These are phyloP conservation scores for Eupsilia transversa DNA, from an alignment of 2,888 invertebrate genomes.

Conservation along the genomic window DNA sequence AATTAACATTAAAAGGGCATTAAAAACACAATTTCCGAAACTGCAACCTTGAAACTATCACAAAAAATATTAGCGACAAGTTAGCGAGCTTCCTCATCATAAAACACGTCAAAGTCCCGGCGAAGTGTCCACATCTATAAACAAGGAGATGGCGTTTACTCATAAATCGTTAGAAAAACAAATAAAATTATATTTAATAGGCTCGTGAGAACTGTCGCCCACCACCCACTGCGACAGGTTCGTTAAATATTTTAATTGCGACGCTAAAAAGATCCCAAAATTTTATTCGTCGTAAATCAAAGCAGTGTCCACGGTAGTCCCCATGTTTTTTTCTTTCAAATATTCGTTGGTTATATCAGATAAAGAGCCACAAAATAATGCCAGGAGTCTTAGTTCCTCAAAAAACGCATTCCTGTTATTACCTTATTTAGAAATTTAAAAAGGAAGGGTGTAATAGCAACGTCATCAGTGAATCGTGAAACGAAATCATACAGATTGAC, in stretches of 20 bases:
- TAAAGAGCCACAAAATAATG: constrained; percentile 63
- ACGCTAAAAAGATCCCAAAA: constrained; percentile 86
- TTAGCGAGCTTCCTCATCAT: constrained; percentile 72
- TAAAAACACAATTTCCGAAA: constrained; percentile 12
- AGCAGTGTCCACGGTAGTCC: constrained; percentile 85
- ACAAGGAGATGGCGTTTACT: constrained; percentile 72
- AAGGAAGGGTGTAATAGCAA: constrained; percentile 57
- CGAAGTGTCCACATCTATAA: constrained; percentile 76
- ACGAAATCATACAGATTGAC: constrained; percentile 77
- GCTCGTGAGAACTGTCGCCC: constrained; percentile 90
- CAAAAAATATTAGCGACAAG: constrained; percentile 60
- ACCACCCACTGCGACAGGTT: constrained; percentile 88
- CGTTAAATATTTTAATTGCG: constrained; percentile 90
- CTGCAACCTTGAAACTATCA: constrained; percentile 11
- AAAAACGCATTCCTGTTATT: constrained; percentile 40
- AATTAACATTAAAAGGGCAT: not conserved
- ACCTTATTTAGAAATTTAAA: constrained; percentile 7
- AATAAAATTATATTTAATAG: constrained; percentile 90
- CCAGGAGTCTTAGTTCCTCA: constrained; percentile 31
- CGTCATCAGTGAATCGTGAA: constrained; percentile 81
- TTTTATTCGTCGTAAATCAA: constrained; percentile 89
- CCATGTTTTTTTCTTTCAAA: constrained; percentile 58
- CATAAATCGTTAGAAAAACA: constrained; percentile 83
- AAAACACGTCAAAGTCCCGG: constrained; percentile 72
- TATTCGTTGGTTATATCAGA: constrained; percentile 61